These are phyloP conservation scores for Dryobota labecula DNA, from an alignment of 2,888 invertebrate species.

Conservation along the genomic window DNA sequence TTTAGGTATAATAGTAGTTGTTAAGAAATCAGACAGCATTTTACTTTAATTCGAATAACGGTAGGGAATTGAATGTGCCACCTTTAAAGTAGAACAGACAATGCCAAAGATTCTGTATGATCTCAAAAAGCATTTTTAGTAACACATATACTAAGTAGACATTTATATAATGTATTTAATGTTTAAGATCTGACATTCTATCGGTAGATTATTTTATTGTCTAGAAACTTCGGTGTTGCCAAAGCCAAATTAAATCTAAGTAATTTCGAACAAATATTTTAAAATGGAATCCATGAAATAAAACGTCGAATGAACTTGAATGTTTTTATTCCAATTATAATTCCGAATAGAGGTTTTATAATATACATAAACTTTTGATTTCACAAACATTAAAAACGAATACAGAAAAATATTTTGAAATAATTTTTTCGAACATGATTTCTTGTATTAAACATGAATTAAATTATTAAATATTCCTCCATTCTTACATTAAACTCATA, in stretches of 20 bases:
- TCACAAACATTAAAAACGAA: constrained; percentile 31
- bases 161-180: constrained; percentile 46
- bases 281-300: constrained; percentile 59
- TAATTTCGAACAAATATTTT: constrained; percentile 61
- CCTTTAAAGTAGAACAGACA: constrained; percentile 60
- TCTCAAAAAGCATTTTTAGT: constrained; percentile 66
- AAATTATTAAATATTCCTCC: constrained; percentile 30
- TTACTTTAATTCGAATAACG: constrained; percentile 48
- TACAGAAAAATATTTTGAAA: constrained; percentile 15
- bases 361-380: constrained; percentile 40
- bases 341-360: constrained; percentile 37
- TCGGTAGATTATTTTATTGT: constrained; percentile 46
- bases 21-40: constrained; percentile 57
- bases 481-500: constrained; percentile 29
- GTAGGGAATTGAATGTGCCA: constrained; percentile 65
- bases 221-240: constrained; percentile 68
- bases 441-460: constrained; percentile 17
- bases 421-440: constrained; percentile 6
- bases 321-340: constrained; percentile 54
- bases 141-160: constrained; percentile 47
- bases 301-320: constrained; percentile 57
- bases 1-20: constrained; percentile 36
- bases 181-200: constrained; percentile 58
- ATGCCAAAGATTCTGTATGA: constrained; percentile 66
- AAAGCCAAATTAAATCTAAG: constrained; percentile 73